Conservation (phyloP, 2,888 invertebrate genomes). For the Cyaniris semiargus region DNA sequence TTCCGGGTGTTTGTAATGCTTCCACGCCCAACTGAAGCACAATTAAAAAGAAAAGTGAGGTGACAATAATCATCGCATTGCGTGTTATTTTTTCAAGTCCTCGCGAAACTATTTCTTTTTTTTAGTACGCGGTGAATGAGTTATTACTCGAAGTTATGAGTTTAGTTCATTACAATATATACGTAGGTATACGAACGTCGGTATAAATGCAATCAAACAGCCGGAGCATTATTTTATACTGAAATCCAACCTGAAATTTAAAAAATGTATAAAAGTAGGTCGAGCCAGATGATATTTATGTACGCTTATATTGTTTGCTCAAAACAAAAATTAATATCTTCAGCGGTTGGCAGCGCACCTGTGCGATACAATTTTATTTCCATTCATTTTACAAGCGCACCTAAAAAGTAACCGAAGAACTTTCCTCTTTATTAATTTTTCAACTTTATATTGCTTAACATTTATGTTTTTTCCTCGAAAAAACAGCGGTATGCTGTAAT, state of each 20-base stretch:
- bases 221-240: not conserved
- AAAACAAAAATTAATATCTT: constrained; percentile 78
- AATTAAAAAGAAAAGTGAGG: not conserved
- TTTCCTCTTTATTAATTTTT: constrained; percentile 80
- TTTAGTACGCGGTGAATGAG: not conserved
- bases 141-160: not conserved
- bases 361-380: constrained; percentile 78
- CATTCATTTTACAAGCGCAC: constrained; percentile 79
- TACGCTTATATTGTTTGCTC: constrained; percentile 36
- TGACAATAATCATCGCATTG: constrained; percentile 17
- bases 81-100: constrained; percentile 9
- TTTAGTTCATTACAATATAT: not conserved
- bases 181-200: not conserved
- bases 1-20: not conserved
- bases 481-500: not conserved
- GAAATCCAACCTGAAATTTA: not conserved
- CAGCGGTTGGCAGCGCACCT: constrained; percentile 77
- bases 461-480: constrained; percentile 58
- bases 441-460: constrained; percentile 79
- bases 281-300: constrained; percentile 35
- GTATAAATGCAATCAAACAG: not conserved
- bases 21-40: not conserved
- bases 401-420: constrained; percentile 75
- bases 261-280: constrained; percentile 21
- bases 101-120: constrained; percentile 4